Evolutionary conservation across 2,888 invertebrate species (phyloP).

Genomic region (Maniola hyperantus): DNA sequence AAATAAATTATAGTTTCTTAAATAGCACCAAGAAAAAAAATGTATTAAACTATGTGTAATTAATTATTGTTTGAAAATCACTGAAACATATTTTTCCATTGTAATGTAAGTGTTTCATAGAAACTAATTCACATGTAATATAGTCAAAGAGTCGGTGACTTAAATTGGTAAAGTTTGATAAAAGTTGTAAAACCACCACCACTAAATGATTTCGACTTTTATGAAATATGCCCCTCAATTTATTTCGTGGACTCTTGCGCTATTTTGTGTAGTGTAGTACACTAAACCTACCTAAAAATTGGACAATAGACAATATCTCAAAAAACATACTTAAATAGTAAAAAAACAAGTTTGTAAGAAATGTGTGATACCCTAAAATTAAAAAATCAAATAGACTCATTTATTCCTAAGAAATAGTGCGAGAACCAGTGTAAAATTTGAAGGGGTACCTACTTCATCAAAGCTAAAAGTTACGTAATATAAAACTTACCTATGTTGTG

Average conservation of each 20-base stretch:
- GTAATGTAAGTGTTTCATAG: constrained; percentile 52
- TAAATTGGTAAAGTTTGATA: constrained; percentile 8
- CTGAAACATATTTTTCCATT: constrained; percentile 75
- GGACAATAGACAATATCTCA: constrained; percentile 37
- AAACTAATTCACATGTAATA: constrained; percentile 45
- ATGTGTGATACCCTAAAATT: constrained; percentile 29
- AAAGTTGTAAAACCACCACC: neutral
- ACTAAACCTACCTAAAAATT: constrained; percentile 46
- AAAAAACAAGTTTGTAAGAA: constrained; percentile 23
- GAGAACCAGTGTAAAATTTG: neutral
- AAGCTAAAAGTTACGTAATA: neutral
- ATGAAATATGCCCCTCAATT: constrained; percentile 12
- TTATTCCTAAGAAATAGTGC: constrained; percentile 10
- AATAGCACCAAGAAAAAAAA: constrained; percentile 24
- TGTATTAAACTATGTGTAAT: constrained; percentile 55
- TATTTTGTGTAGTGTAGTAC: constrained; percentile 40
- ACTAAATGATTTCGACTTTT: constrained; percentile 1
- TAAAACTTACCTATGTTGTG: neutral
- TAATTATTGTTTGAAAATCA: constrained; percentile 60
- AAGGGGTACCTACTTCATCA: neutral
- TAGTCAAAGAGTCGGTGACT: constrained; percentile 3
- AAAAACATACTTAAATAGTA: neutral
- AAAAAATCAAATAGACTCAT: constrained; percentile 11
- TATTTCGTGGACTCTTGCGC: constrained; percentile 25
- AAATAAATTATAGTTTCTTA: constrained; percentile 27